phyloP scores from a whole-genome alignment of 1,140 invertebrate species.

The Scaptomyza pallida region DNA sequence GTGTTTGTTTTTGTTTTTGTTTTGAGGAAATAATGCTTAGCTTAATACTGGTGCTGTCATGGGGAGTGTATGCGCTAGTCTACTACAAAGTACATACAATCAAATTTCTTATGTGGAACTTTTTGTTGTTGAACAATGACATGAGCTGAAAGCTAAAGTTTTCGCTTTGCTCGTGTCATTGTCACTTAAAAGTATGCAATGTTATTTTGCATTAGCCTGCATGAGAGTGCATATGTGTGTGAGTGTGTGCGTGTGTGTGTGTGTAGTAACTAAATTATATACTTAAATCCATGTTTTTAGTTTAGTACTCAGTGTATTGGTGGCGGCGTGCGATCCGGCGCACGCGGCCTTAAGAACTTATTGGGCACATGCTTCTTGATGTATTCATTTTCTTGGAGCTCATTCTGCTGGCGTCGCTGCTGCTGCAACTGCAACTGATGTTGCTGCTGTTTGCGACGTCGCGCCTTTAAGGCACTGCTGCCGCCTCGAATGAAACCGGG shows the following conservation, averaged over 20 bases:
- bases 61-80: constrained; percentile 40
- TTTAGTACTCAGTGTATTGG: constrained; percentile 68
- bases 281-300: constrained; percentile 16
- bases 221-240: constrained; percentile 25
- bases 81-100: constrained; percentile 25
- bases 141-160: constrained; percentile 3
- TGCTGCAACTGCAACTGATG: constrained; percentile 22
- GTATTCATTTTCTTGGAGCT: constrained; percentile 67
- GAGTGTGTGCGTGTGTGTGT: constrained; percentile 25
- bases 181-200: constrained; percentile 61
- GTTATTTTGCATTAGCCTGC: constrained; percentile 26
- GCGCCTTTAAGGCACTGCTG: constrained; percentile 23
- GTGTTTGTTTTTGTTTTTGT: not conserved
- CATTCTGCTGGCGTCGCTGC: constrained; percentile 33
- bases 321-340: constrained; percentile 80
- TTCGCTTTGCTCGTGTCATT: not conserved
- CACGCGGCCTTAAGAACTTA: constrained; percentile 66
- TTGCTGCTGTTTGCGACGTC: constrained; percentile 32
- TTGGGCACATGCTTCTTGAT: constrained; percentile 78
- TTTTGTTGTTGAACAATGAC: constrained; percentile 11
- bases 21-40: constrained; percentile 37
- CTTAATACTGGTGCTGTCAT: constrained; percentile 57
- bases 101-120: constrained; percentile 29
- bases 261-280: constrained; percentile 57
- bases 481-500: constrained; percentile 34